A percentile compares a stretch with the other conserved stretches of the same genome.
Conservation (phyloP, 2,797 vertebrate species). For the Eulemur mongoz region DNA sequence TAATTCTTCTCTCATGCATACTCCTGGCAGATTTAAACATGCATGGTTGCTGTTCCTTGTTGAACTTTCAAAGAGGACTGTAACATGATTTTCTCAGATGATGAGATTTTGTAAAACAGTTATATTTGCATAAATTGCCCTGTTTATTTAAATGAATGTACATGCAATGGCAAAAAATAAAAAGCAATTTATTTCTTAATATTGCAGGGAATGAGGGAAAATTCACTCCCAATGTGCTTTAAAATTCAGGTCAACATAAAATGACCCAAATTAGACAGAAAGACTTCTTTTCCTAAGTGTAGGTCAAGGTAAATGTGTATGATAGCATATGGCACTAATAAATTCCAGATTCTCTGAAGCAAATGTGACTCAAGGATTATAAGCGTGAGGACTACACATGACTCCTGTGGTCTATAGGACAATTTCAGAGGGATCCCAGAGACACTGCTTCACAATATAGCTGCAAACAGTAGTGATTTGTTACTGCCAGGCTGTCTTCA, state of each 20-base stretch:
- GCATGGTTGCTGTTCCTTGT: accelerated
- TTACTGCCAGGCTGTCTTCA: not conserved
- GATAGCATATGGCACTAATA: accelerated
- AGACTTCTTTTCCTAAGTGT: not conserved
- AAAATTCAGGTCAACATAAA: slow-evolving; percentile 66
- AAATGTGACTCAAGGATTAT: not conserved
- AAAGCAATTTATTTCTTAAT: slow-evolving; percentile 74
- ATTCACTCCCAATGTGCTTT: slow-evolving; percentile 55
- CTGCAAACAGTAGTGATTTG: not conserved
- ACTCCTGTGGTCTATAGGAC: not conserved
- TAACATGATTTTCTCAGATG: slow-evolving; percentile 1
- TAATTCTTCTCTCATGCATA: not conserved
- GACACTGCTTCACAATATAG: not conserved
- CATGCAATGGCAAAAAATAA: slow-evolving; percentile 67
- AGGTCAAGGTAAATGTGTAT: slow-evolving; percentile 31
- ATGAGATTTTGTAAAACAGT: slow-evolving; percentile 52
- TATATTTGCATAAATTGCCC: slow-evolving; percentile 74
- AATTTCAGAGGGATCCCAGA: not conserved
- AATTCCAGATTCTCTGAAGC: not conserved
- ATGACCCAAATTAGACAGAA: not conserved
- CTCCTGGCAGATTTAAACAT: not conserved
- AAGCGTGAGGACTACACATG: not conserved
- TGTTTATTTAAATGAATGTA: slow-evolving; percentile 72
- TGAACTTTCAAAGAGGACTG: slow-evolving; percentile 9
- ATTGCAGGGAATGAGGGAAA: slow-evolving; percentile 69